A percentile compares a stretch with the other conserved stretches of the same genome.
Evolutionary conservation across 2,888 invertebrate genomes (phyloP).

Genomic region (Sisyra terminalis): DNA sequence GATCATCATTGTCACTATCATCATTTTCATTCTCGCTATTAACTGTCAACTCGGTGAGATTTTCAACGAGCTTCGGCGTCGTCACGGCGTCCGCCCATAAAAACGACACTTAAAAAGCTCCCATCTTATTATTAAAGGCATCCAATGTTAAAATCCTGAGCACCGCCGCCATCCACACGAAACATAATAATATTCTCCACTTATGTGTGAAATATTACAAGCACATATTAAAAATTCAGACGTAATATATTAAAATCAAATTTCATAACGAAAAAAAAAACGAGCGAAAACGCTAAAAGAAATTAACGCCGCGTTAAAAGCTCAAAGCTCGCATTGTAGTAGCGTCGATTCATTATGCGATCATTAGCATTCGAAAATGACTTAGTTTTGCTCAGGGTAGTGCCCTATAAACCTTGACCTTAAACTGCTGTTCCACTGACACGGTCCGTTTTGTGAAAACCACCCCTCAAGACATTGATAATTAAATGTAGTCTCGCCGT

Average conservation of each 20-base stretch:
- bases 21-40: constrained; percentile 3
- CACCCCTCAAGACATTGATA: constrained; percentile 2
- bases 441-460: not conserved
- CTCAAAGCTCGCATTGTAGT: constrained; percentile 1
- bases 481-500: constrained; percentile 4
- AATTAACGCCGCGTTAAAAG: constrained; percentile 5
- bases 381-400: constrained; percentile 1
- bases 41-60: not conserved
- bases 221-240: not conserved
- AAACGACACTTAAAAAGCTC: constrained; percentile 5
- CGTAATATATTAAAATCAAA: too few relatives aligned
- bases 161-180: too few relatives aligned
- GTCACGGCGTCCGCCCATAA: constrained; percentile 3
- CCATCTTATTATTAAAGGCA: constrained; percentile 5
- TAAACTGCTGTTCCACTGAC: constrained; percentile 3
- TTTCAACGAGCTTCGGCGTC: not conserved
- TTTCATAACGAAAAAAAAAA: too few relatives aligned
- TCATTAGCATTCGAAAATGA: too few relatives aligned
- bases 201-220: not conserved
- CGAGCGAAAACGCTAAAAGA: not conserved
- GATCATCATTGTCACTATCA: constrained; percentile 1
- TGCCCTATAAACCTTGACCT: constrained; percentile 7
- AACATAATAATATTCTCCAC: too few relatives aligned
- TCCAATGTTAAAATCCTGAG: not conserved
- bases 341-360: too few relatives aligned